Evolutionary conservation across 2,113 vertebrate species (phyloP), one percentile per base, ranked within the genome.

Genomic region (Sebastes fasciatus): DNA sequence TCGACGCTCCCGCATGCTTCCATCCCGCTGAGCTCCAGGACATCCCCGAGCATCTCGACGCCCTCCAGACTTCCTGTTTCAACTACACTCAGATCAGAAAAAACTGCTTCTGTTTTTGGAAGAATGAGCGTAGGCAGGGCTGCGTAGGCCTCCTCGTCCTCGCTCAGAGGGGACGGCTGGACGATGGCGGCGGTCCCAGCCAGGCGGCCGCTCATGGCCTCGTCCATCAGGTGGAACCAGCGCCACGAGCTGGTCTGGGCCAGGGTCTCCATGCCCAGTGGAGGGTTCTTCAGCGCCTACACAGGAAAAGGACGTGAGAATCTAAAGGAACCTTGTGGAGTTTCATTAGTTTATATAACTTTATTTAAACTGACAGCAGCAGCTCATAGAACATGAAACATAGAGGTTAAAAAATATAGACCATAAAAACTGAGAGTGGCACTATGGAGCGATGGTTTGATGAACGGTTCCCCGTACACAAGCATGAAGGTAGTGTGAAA

Each of bases 171-270:
- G 23, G 46, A 81, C 17, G 88, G 77, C 26, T 75, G 14, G 8
- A 92, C 40, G 8, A 74, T 8, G 1, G 52, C 34, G 43, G 84
- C 88, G 34, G 74, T 76, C 3, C 86, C 88, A 2, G 72, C 70
- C 26, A 93, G 84, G 13, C 86, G 63, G 21, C 91, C 90, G 13
- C 57, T 85, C 72, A 92, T 68, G 6, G 92, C 90, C 43, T 92
- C 83, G 0, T 94, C 93, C 93, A 94, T 90, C 26, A 94, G 74
- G 43, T 91, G 68, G 52, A 87, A 94, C 92, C 93, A 95, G 57
- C 86, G 92, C 94, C 94, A 94, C 1, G 91, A 88, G 19, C 73
- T 80, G n/a, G 86, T 65, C 21, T 45, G 84, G n/a, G 86, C 62
- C 21, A 42, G 84, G 46, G 52, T 40, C 88, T 90, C 82, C 63